Conservation (phyloP, 2,888 invertebrate genomes). For the Falcaria lacertinaria region DNA sequence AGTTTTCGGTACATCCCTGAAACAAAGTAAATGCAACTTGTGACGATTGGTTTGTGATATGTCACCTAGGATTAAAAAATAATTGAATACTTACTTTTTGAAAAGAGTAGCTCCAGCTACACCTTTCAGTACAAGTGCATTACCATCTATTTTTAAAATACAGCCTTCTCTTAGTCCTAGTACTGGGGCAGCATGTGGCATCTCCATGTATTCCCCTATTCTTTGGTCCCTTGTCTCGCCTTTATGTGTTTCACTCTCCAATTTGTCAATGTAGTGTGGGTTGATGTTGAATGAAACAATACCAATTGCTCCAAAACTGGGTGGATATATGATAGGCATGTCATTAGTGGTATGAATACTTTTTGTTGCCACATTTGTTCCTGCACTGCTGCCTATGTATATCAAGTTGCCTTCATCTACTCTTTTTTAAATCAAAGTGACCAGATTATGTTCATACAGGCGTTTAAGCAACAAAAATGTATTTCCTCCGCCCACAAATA, state of each 20-base stretch:
- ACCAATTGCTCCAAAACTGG: constrained; percentile 84
- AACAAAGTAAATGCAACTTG: constrained; percentile 31
- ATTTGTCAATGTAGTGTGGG: constrained; percentile 88
- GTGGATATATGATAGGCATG: constrained; percentile 91
- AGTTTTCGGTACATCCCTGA: constrained; percentile 70
- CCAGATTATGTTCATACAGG: constrained; percentile 83
- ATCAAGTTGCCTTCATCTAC: constrained; percentile 82
- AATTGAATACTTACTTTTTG: constrained; percentile 73
- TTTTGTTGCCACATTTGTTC: constrained; percentile 89
- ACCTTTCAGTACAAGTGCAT: constrained; percentile 81
- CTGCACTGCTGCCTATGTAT: constrained; percentile 90
- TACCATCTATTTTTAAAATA: constrained; percentile 80
- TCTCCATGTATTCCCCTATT: constrained; percentile 83
- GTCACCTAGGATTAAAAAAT: neutral
- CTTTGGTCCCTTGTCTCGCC: constrained; percentile 89
- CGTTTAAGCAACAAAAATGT: constrained; percentile 86
- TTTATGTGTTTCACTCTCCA: constrained; percentile 82
- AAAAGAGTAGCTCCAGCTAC: constrained; percentile 83
- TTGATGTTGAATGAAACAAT: constrained; percentile 92
- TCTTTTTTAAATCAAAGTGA: constrained; percentile 81
- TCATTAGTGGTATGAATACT: constrained; percentile 92
- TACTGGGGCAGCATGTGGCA: constrained; percentile 80
- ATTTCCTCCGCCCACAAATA: constrained; percentile 91
- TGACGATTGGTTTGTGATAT: neutral
- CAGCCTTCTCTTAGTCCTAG: constrained; percentile 87